Percentiles rank a stretch among this genome's conserved stretches.
Evolutionary conservation across 2,888 invertebrate species (phyloP).

Genomic region (Troides aeacus): DNA sequence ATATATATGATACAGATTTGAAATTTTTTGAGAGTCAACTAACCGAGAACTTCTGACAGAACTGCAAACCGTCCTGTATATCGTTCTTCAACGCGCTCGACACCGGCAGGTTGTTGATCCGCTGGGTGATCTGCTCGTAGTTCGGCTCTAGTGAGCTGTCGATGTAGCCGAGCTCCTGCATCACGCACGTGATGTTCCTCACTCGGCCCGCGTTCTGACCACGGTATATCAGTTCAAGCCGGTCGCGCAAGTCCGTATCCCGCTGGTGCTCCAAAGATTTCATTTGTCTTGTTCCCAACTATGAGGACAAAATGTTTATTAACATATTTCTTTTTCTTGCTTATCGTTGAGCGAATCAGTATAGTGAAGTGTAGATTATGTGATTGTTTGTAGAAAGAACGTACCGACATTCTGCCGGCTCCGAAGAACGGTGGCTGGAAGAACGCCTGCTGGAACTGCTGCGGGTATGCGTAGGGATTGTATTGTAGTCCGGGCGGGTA

Average conservation of each 20-base stretch:
- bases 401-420: slow-evolving; percentile 78
- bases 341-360: neutral
- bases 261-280: slow-evolving; percentile 59
- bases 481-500: slow-evolving; percentile 61
- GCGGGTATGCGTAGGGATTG: slow-evolving; percentile 70
- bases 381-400: slow-evolving; percentile 39
- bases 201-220: slow-evolving; percentile 72
- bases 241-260: slow-evolving; percentile 81
- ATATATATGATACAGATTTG: no score
- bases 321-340: neutral
- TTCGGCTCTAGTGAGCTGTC: slow-evolving; percentile 84
- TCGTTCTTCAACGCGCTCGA: slow-evolving; percentile 82
- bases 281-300: slow-evolving; percentile 28
- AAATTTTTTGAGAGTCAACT: neutral
- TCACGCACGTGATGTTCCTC: slow-evolving; percentile 84
- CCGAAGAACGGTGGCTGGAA: slow-evolving; percentile 70
- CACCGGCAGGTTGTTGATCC: slow-evolving; percentile 82
- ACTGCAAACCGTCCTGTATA: slow-evolving; percentile 83
- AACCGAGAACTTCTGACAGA: slow-evolving; percentile 85
- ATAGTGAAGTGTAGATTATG: neutral
- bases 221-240: slow-evolving; percentile 79
- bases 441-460: slow-evolving; percentile 56
- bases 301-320: neutral
- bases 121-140: slow-evolving; percentile 81
- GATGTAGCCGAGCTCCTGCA: slow-evolving; percentile 85